Evolutionary conservation across 2,888 invertebrate genomes (phyloP), one percentile per base, ranked within the genome.

Genomic region (Nymphalis polychloros): DNA sequence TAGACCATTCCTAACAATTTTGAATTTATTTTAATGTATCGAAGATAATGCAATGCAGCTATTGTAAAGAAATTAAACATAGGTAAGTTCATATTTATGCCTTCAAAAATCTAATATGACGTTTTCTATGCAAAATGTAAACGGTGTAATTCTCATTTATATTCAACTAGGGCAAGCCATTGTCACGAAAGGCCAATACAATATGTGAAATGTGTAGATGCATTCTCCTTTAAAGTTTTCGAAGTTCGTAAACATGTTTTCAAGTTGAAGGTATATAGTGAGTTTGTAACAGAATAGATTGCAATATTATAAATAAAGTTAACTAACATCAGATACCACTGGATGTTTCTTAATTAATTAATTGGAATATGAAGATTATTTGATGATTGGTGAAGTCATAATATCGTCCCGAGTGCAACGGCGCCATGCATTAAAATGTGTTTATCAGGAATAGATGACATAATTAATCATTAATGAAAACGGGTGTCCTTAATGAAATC

Each of bases 241-340:
- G 57, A 75, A 72, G 63, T 60, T 59, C 67, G 71, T 71, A 71
- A 73, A 75, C 73, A 73, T 72, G 75, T 72, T 75, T 73, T 72
- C 73, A 72, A 70, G 68, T 74, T 64, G 68, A 52, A 52, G 68
- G 65, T 69, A 63, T 64, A 64, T 49, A 23, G 41, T 52, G 63
- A 68, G 66, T 72, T 67, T 62, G 72, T 59, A 68, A 65, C 63
- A 67, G 41, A 63, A 70, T 69, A 20, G 20, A 68, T 60, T 46
- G 46, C 63, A 62, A 59, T 68, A 64, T 59, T 64, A 31, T 60
- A 53, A 66, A 13, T 17, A 59, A 49, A 63, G 41, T 66, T 59
- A 62, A 49, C 19, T 19, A 46, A 46, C 16, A 59, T 31, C 20
- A 46, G 7, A 35, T 47, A 19, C 8, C 16, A 6, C 16, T 2